phyloP scores from a whole-genome alignment of 2,113 vertebrate species.

The Heterotilapia buettikoferi region DNA sequence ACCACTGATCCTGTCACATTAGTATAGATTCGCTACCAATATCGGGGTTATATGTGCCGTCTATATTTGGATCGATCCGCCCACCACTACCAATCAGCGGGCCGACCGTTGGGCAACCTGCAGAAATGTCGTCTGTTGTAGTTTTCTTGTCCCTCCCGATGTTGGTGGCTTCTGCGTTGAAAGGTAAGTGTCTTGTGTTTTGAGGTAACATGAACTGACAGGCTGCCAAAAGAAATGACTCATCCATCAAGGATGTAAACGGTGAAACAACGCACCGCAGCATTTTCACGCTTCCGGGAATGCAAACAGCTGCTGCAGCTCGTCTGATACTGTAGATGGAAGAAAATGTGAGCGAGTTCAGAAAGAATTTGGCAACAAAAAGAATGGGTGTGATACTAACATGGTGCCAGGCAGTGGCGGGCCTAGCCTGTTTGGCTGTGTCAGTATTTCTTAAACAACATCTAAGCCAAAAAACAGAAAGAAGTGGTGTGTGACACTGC shows the following conservation, averaged over 20 bases:
- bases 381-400: background rate
- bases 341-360: background rate
- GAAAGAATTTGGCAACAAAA: rapidly evolving
- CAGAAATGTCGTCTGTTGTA: background rate
- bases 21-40: rapidly evolving
- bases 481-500: background rate
- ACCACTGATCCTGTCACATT: background rate
- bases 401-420: background rate
- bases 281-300: background rate
- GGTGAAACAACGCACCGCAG: background rate
- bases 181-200: background rate
- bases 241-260: background rate
- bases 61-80: background rate
- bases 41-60: rapidly evolving
- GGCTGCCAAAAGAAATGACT: background rate
- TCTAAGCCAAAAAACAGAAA: background rate
- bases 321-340: background rate
- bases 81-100: rapidly evolving
- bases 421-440: background rate
- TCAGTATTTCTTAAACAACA: background rate
- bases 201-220: rapidly evolving
- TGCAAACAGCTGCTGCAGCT: background rate
- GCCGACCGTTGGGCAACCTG: background rate
- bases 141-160: background rate
- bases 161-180: background rate